Conservation (phyloP, 2,888 invertebrate genomes). For the Ectemnius lituratus region DNA sequence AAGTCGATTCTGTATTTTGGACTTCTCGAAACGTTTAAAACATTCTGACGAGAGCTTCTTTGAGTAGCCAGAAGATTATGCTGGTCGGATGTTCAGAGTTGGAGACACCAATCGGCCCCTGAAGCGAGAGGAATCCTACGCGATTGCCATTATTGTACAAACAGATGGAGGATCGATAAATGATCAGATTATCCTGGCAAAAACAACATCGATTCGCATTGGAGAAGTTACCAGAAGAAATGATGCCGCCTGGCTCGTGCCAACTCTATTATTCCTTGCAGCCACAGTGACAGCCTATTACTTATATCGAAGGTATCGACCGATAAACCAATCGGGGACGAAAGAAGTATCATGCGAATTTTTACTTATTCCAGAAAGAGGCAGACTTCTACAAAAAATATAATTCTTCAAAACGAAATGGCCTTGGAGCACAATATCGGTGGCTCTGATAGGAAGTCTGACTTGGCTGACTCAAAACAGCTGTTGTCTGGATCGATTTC, state of each 20-base stretch:
- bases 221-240: constrained; percentile 31
- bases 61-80: constrained; percentile 37
- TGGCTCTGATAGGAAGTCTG: constrained; percentile 10
- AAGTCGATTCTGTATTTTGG: constrained; percentile 17
- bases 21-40: background rate
- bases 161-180: constrained; percentile 9
- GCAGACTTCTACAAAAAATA: background rate
- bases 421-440: constrained; percentile 12
- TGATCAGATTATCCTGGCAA: constrained; percentile 31
- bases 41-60: background rate
- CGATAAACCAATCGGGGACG: background rate
- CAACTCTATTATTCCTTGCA: constrained; percentile 37
- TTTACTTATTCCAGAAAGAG: constrained; percentile 16
- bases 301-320: constrained; percentile 44
- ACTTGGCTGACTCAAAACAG: constrained; percentile 15
- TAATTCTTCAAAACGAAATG: constrained; percentile 24
- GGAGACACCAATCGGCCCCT: constrained; percentile 61
- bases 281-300: constrained; percentile 10
- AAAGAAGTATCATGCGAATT: background rate
- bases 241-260: constrained; percentile 48
- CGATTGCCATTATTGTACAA: constrained; percentile 43
- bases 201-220: constrained; percentile 42
- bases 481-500: background rate
- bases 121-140: constrained; percentile 48
- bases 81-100: constrained; percentile 46